phyloP scores from a whole-genome alignment of 2,888 invertebrate species.

The Nomada hirtipes region DNA sequence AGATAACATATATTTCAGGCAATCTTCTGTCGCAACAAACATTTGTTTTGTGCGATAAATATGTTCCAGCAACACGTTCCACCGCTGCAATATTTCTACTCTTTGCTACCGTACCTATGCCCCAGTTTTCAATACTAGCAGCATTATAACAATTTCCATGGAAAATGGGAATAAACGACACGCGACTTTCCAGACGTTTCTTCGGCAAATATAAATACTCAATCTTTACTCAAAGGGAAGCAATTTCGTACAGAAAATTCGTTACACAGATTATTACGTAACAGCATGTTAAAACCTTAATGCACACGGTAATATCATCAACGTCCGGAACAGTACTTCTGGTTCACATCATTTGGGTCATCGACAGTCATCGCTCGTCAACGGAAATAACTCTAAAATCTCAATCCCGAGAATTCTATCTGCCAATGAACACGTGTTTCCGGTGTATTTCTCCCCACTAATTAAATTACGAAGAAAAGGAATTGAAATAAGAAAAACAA shows the following conservation, averaged over 20 bases:
- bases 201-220: not conserved
- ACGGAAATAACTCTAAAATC: not conserved
- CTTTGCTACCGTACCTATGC: not conserved
- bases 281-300: slow-evolving; percentile 21
- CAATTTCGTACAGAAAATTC: not conserved
- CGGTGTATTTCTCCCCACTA: not conserved
- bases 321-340: not conserved
- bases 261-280: slow-evolving; percentile 2
- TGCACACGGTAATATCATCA: not conserved
- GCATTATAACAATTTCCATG: not conserved
- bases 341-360: slow-evolving; percentile 11
- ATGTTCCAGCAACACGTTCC: not conserved
- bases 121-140: not conserved
- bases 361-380: not conserved
- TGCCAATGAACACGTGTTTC: not conserved
- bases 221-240: not conserved
- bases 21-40: slow-evolving; percentile 16
- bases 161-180: not conserved
- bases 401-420: not conserved
- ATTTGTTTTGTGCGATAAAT: slow-evolving; percentile 36
- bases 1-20: slow-evolving; percentile 34
- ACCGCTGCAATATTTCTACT: not conserved
- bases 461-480: not conserved
- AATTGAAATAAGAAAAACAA: slow-evolving; percentile 17
- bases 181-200: not conserved